phyloP scores from a whole-genome alignment of 2,797 vertebrate species.

The Sebastes vulpes region DNA sequence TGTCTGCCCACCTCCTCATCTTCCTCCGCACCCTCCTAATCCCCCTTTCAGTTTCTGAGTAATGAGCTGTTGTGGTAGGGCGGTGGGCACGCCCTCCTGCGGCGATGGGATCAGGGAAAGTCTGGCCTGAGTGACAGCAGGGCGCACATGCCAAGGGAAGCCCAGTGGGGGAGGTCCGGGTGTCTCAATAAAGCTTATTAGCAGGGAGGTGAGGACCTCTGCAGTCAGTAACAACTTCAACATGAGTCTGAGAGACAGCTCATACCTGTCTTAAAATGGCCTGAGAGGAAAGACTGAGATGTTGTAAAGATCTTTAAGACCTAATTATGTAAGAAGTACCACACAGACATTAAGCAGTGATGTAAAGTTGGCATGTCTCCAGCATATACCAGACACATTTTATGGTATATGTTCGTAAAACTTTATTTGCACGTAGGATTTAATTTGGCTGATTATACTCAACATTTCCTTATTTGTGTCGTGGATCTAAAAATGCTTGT shows the following conservation, averaged over 20 bases:
- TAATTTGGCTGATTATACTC: constrained; percentile 15
- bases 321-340: background rate
- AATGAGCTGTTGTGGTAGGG: constrained; percentile 83
- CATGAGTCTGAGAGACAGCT: constrained; percentile 44
- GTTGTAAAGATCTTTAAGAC: background rate
- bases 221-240: constrained; percentile 40
- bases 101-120: constrained; percentile 76
- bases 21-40: constrained; percentile 72
- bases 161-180: constrained; percentile 68
- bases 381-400: constrained; percentile 12
- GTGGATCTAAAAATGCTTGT: constrained; percentile 27
- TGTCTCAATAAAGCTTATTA: constrained; percentile 82
- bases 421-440: constrained; percentile 29
- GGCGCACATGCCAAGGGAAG: constrained; percentile 75
- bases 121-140: constrained; percentile 78
- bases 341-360: background rate
- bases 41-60: constrained; percentile 73
- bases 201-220: constrained; percentile 59
- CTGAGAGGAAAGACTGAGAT: background rate
- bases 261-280: constrained; percentile 1
- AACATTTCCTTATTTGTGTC: constrained; percentile 9
- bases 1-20: constrained; percentile 68
- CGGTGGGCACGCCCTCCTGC: constrained; percentile 67
- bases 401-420: constrained; percentile 1
- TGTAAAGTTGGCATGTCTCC: background rate